Percentiles rank a stretch among this genome's conserved stretches.
Evolutionary conservation across 2,888 invertebrate genomes (phyloP).

Genomic region (Sphaerophoria taeniata): DNA sequence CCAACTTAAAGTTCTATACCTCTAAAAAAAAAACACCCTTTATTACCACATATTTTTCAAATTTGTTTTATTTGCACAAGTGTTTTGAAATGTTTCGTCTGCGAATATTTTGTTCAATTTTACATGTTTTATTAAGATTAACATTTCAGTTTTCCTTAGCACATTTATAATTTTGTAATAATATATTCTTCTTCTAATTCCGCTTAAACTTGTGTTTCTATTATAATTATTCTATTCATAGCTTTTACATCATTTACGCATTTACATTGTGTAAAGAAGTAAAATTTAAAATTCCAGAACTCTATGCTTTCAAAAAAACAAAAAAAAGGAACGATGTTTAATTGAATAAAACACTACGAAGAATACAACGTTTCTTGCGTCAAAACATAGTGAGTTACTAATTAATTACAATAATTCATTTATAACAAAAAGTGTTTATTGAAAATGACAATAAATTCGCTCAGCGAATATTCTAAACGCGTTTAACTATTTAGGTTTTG

Average conservation of each 20-base stretch:
- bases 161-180: not conserved
- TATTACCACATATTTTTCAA: not conserved
- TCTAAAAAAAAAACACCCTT: too few species aligned
- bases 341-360: conserved; percentile 11
- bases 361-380: conserved; percentile 27
- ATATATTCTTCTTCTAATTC: not conserved
- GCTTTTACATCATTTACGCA: conserved; percentile 2
- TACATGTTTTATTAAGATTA: conserved; percentile 37
- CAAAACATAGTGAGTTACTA: conserved; percentile 35
- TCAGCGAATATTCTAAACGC: conserved; percentile 36
- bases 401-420: conserved; percentile 35
- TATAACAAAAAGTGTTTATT: conserved; percentile 6
- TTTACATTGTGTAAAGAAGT: not conserved
- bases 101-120: conserved; percentile 31
- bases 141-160: conserved; percentile 3
- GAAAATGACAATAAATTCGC: conserved; percentile 40
- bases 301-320: conserved; percentile 29
- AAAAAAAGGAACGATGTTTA: conserved; percentile 52
- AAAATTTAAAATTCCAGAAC: conserved; percentile 21
- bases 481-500: conserved; percentile 27
- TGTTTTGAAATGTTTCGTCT: conserved; percentile 42
- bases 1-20: too few species aligned
- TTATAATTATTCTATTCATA: not conserved
- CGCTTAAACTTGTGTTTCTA: not conserved
- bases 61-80: conserved; percentile 46